Base-by-base conservation (phyloP, 1,140 invertebrate genomes). In the Saxidomus purpurata region DNA sequence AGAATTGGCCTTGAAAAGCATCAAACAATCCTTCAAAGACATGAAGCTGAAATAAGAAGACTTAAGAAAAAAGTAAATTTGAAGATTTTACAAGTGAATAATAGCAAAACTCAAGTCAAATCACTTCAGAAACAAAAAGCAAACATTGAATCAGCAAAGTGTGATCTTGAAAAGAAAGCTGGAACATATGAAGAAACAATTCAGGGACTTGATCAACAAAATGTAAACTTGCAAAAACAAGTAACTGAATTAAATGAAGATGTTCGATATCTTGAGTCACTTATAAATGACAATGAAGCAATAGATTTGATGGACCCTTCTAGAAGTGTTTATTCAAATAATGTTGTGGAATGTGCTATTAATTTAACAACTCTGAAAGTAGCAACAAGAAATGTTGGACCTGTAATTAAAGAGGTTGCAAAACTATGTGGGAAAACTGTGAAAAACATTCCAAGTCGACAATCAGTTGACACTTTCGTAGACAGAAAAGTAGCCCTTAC, bases 321-420 rank as follows among this genome's bases (percentile, higher is more conserved):
- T 1, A 80, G 55, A 80, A 52, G 25, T 34, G 6, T 4, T 52
- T 80, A 80, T 31, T 28, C 76, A 52, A 80, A 80, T 38, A 19
- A 81, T n/a, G 1, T 81, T 8, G 49, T 81, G 19, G 13, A 81
- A 40, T 83, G 80, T 67, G 80, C 59, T 22, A 67, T 59, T 13
- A 61, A 61, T 81, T 81, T 81, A 31, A 59, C 79, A 31, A 36
- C 59, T 61, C 19, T 81, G 3, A 83, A 83, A 83, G 80, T 63
- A 8, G 80, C 80, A 25, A 83, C 80, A n/a, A 61, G 36, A 43
- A 80, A 80, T 49, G 43, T 80, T 80, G 77, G 77, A 31, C 77
- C 77, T 6, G 77, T 80, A 19, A 80, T 80, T 28, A 83, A 83
- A 83, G 80, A 83, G 22, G 59, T 83, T 15, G 80, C 13, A 17